Evolutionary conservation across 2,113 vertebrate species (phyloP), one percentile per base, ranked within the genome.

Genomic region (Sinocyclocheilus anshuiensis): DNA sequence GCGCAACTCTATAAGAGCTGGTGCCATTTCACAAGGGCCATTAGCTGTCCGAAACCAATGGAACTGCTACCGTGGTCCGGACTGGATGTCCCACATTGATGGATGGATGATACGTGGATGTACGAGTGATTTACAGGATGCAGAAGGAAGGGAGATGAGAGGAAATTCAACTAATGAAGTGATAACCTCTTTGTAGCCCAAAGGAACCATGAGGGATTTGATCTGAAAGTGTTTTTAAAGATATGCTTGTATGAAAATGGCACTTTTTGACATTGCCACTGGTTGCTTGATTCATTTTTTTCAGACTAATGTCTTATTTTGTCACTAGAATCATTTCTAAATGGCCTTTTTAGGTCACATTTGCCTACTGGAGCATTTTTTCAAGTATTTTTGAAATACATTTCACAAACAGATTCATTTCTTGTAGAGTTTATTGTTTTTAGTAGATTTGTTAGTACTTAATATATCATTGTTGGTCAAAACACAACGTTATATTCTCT

Each of bases 1-100:
- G 42, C 59, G 45, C 80, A 85, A 79, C 74, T 11, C 85, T 90
- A 89, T 90, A 89, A 89, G 90, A 90, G 83, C 83, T 12, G 63
- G 71, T 77, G 87, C 77, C 65, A 18, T 74, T 63, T 69, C 67
- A 71, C 55, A 36, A 26, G 15, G 57, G 65, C 50, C 85, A 85
- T 65, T 88, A 74, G 74, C 78, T 80, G 71, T 83, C 39, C 45
- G 50, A 76, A 86, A 85, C 69, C 81, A 86, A 65, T 50, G 85
- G 86, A 78, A 79, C 69, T 77, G 18, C 71, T 63, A 85, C 81
- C 67, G 65, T 80, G 77, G 77, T 78, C 84, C 3, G 3, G 77
- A 85, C 75, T 72, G 77, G 72, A 84, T 65, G 12, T 33, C 55
- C 26, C 26, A 36, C 63, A 53, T 12, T 71, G 63, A 82, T 82